Conservation (phyloP, 1,140 invertebrate genomes). For the Zaprionus camerounensis region DNA sequence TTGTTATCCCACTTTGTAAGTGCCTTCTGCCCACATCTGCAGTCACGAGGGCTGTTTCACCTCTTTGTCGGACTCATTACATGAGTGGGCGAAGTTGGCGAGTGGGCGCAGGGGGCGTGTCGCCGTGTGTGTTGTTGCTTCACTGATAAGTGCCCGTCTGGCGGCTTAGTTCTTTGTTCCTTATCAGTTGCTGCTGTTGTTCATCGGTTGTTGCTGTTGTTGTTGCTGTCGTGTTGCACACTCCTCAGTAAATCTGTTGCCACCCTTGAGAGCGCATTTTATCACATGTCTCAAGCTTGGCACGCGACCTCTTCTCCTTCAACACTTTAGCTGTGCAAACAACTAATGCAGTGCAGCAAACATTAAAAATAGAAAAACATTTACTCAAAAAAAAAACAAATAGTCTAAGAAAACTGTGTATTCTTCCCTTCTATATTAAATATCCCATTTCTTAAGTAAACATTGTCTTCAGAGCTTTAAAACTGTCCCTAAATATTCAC, state of each 20-base stretch:
- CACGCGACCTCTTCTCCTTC: not conserved
- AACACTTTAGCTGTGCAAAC: not conserved
- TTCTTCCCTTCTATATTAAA: not conserved
- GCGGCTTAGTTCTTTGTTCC: conserved; percentile 4
- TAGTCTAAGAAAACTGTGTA: not conserved
- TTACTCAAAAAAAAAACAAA: not conserved
- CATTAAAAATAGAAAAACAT: not conserved
- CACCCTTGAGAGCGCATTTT: not conserved
- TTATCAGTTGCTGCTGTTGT: conserved; percentile 3
- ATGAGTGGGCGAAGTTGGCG: not conserved
- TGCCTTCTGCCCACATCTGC: conserved; percentile 17
- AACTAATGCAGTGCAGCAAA: not conserved
- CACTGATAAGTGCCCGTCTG: conserved; percentile 27
- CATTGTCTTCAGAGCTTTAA: not conserved
- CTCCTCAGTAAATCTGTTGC: not conserved
- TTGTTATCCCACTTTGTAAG: conserved; percentile 23
- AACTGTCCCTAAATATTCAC: not conserved
- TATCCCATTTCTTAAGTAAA: not conserved
- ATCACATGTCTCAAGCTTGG: not conserved
- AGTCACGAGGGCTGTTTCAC: conserved; percentile 10
- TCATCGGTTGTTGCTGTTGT: not conserved
- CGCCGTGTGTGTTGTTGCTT: conserved; percentile 5
- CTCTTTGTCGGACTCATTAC: conserved; percentile 9
- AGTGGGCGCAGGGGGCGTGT: conserved; percentile 1
- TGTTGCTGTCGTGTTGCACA: not conserved